These are phyloP conservation scores for Parascotia fuliginaria DNA, from an alignment of 2,888 invertebrate genomes.

Conservation along the genomic window DNA sequence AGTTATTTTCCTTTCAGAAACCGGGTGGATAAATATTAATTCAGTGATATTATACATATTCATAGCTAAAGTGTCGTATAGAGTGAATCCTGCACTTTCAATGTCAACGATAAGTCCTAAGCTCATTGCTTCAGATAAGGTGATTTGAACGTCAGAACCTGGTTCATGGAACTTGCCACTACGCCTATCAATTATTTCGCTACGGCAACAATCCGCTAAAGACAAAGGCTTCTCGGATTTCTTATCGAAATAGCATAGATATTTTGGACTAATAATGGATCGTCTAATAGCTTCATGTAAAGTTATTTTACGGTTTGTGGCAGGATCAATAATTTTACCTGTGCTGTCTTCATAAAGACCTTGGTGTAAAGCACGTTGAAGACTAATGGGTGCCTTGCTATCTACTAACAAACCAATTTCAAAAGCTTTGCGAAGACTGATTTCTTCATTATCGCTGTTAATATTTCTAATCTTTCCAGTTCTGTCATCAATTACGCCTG, in stretches of 20 bases:
- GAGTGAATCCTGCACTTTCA: slow-evolving; percentile 92
- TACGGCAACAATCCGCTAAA: slow-evolving; percentile 92
- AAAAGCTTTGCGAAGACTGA: slow-evolving; percentile 91
- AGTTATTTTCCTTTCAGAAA: slow-evolving; percentile 90
- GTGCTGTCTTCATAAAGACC: slow-evolving; percentile 93
- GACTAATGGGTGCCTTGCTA: slow-evolving; percentile 91
- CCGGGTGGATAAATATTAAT: slow-evolving; percentile 90
- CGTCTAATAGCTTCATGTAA: slow-evolving; percentile 93
- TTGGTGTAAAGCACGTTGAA: slow-evolving; percentile 94
- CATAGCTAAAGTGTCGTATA: slow-evolving; percentile 92
- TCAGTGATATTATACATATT: slow-evolving; percentile 90
- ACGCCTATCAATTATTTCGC: slow-evolving; percentile 92
- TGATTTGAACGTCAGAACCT: slow-evolving; percentile 87
- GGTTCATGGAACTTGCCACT: slow-evolving; percentile 92
- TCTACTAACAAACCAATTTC: slow-evolving; percentile 92
- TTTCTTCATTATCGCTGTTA: slow-evolving; percentile 87
- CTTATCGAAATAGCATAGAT: slow-evolving; percentile 93
- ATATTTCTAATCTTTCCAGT: slow-evolving; percentile 90
- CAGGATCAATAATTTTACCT: slow-evolving; percentile 93
- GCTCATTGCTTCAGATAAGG: slow-evolving; percentile 91
- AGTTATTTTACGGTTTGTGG: slow-evolving; percentile 91
- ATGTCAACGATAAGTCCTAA: slow-evolving; percentile 94
- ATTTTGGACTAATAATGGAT: slow-evolving; percentile 91
- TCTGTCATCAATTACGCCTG: slow-evolving; percentile 90
- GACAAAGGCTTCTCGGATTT: slow-evolving; percentile 89